phyloP scores from a whole-genome alignment of 2,797 vertebrate species.

The Tenualosa ilisha region DNA sequence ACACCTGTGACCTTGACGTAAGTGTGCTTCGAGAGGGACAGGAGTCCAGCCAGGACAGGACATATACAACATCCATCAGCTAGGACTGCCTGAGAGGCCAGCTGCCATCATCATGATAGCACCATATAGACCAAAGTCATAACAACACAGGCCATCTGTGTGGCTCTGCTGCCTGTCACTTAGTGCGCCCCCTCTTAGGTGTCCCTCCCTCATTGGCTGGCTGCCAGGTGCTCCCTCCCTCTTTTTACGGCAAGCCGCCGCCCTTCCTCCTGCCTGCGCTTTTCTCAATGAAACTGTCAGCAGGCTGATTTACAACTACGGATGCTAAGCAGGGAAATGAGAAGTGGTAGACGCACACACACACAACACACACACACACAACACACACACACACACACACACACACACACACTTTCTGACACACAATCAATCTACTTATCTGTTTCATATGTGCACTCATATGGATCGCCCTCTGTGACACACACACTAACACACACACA shows the following conservation, averaged over 20 bases:
- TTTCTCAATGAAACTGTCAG: constrained; percentile 71
- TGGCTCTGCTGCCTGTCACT: constrained; percentile 51
- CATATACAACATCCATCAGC: not conserved
- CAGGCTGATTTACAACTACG: constrained; percentile 43
- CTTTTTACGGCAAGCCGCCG: constrained; percentile 32
- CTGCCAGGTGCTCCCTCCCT: constrained; percentile 58
- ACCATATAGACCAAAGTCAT: not conserved
- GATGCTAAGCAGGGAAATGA: constrained; percentile 35
- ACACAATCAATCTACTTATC: not conserved
- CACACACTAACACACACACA: constrained; percentile 31
- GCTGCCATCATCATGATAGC: not conserved
- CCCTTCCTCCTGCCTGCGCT: constrained; percentile 57
- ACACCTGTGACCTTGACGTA: not conserved
- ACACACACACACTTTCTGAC: constrained; percentile 24
- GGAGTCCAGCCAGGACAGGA: not conserved
- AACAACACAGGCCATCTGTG: not conserved
- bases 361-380: constrained; percentile 30
- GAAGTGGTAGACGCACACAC: constrained; percentile 29
- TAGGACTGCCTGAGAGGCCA: not conserved
- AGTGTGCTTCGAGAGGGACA: not conserved
- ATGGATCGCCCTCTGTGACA: constrained; percentile 6
- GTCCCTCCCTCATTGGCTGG: constrained; percentile 60
- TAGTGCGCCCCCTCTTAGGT: constrained; percentile 42
- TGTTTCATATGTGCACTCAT: constrained; percentile 3
- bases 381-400: constrained; percentile 32